These are phyloP conservation scores for Lepas anatifera DNA, from an alignment of 2,888 invertebrate species.

Conservation along the genomic window DNA sequence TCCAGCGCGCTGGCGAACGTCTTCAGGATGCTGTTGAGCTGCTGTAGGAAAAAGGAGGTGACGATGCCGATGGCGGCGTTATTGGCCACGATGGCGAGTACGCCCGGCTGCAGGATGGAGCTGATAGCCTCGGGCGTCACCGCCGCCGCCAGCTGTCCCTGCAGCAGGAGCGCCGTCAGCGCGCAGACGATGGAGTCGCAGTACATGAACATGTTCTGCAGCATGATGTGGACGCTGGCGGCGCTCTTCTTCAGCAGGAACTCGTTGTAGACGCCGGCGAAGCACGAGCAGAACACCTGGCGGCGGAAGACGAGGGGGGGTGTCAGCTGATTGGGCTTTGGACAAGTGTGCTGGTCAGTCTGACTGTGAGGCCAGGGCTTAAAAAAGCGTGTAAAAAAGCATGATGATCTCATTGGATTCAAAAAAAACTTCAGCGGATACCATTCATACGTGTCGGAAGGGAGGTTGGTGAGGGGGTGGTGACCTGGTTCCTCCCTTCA, in stretches of 20 bases:
- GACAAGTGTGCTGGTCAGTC: no score
- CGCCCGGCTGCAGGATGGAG: conserved; percentile 36
- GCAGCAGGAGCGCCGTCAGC: conserved; percentile 50
- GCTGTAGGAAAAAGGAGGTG: conserved; percentile 84
- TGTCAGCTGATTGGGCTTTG: no score
- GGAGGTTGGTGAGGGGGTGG: no score
- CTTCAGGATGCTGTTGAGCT: conserved; percentile 86
- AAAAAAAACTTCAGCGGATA: no score
- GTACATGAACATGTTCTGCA: conserved; percentile 94
- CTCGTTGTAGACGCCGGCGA: conserved; percentile 93
- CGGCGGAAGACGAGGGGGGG: conserved; percentile 37
- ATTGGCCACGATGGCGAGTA: conserved; percentile 69
- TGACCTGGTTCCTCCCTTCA: no score
- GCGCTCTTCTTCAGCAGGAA: conserved; percentile 78
- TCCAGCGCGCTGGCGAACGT: conserved; percentile 92
- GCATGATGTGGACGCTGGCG: conserved; percentile 69
- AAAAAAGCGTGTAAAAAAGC: no score
- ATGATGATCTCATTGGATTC: no score
- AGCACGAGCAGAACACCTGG: conserved; percentile 79
- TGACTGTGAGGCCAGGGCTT: no score
- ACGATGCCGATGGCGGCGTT: conserved; percentile 85
- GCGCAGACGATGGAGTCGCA: conserved; percentile 88
- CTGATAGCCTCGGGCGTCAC: conserved; percentile 45
- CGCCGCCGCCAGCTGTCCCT: conserved; percentile 50
- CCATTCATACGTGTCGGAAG: no score